Base-by-base conservation (phyloP, 2,113 vertebrate genomes). In the Australoheros scitulus region DNA sequence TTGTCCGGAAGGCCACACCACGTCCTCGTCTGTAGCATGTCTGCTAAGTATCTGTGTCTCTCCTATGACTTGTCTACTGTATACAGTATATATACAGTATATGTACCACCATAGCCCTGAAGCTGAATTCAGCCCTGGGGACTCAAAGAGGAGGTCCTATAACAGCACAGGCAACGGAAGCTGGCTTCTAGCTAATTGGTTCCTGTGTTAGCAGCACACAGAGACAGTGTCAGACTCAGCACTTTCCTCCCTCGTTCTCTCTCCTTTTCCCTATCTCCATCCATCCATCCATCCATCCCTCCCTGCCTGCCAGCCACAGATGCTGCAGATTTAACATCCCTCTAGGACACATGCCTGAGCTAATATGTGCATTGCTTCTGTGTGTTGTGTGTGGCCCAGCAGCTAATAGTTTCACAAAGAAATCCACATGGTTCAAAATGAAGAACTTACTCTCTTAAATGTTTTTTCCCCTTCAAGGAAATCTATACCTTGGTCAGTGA, bases 121-220 rank as follows among this genome's bases (percentile, higher is more conserved):
- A 91, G 94, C 90, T 89, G 90, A 81, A 91, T 87, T 89, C 88
- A 87, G 88, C 92, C 93, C 91, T 80, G 79, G 93, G 93, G 90
- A 91, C 87, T 80, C 57, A 75, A 81, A 90, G 90, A 93, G 91
- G 91, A 94, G 92, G 92, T 92, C 92, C 93, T 93, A 79, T 91
- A 93, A 94, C 87, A 87, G 89, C 32, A 52, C 76, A 87, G 89
- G 90, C 91, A 90, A 88, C 92, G 94, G 93, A 92, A 93, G 90
- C 90, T 72, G 90, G 89, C 91, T 93, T 87, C 87, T 59, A 92
- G 92, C 92, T 94, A 94, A 95, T 94, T 94, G 93, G 90, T 94
- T 95, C 93, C 92, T 94, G 92, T 92, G 93, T 94, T 93, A 89
- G 89, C 87, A 70, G 90, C 91, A 82, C 92, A 92, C 79, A 88